These are phyloP conservation scores for Alentia gelatinosa DNA, from an alignment of 2,888 invertebrate genomes.

Conservation along the genomic window DNA sequence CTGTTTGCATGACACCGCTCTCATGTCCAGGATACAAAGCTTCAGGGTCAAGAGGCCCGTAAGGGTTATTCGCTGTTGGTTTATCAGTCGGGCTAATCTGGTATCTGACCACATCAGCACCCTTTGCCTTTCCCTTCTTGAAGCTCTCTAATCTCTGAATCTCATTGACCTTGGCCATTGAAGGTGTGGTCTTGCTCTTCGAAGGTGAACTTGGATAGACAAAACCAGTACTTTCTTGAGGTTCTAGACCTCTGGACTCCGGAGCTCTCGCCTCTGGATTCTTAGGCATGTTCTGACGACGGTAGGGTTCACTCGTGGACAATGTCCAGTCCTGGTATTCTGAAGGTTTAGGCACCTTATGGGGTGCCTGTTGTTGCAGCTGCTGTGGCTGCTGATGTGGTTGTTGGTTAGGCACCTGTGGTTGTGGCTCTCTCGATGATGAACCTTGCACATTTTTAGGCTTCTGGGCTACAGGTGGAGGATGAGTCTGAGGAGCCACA, in stretches of 20 bases:
- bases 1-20: slow-evolving; percentile 32
- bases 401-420: not conserved
- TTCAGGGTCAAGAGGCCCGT: slow-evolving; percentile 43
- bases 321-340: slow-evolving; percentile 72
- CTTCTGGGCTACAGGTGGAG: slow-evolving; percentile 38
- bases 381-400: slow-evolving; percentile 42
- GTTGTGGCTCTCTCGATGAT: not conserved
- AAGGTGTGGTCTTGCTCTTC: not conserved
- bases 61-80: not conserved
- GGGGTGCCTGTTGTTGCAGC: slow-evolving; percentile 26
- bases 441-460: not conserved
- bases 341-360: not conserved
- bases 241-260: not conserved
- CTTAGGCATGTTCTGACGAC: slow-evolving; percentile 66
- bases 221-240: not conserved
- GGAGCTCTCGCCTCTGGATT: slow-evolving; percentile 12
- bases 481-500: slow-evolving; percentile 21
- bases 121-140: slow-evolving; percentile 68
- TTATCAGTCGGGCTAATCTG: not conserved
- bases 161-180: slow-evolving; percentile 56
- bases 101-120: slow-evolving; percentile 74
- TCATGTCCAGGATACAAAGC: slow-evolving; percentile 29
- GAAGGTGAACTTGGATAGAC: slow-evolving; percentile 31
- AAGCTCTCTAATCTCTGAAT: slow-evolving; percentile 63
- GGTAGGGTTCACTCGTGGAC: slow-evolving; percentile 73